Conservation (phyloP, 2,888 invertebrate species). For the Rosalia funebris region DNA sequence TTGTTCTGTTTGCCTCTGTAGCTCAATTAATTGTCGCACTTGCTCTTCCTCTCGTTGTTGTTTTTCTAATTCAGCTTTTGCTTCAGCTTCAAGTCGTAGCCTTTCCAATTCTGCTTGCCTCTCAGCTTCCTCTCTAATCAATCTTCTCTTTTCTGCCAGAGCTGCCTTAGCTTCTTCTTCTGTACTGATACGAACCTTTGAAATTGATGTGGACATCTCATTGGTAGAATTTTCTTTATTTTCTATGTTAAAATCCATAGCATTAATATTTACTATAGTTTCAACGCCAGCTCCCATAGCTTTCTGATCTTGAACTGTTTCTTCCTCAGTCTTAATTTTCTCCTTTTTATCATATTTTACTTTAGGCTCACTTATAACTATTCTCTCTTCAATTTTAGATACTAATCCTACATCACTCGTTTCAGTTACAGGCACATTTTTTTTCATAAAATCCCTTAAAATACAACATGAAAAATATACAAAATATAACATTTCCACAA, state of each 20-base stretch:
- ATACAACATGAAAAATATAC: not conserved
- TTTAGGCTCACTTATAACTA: not conserved
- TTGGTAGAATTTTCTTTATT: conserved; percentile 41
- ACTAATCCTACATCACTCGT: conserved; percentile 35
- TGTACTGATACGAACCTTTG: conserved; percentile 80
- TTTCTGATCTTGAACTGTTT: conserved; percentile 19
- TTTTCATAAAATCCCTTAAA: conserved; percentile 34
- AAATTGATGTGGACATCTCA: conserved; percentile 71
- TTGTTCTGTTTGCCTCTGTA: conserved; percentile 85
- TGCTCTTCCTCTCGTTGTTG: conserved; percentile 84
- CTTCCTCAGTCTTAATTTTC: conserved; percentile 29
- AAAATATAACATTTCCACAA: no score
- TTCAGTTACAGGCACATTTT: conserved; percentile 34
- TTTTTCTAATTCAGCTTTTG: conserved; percentile 77
- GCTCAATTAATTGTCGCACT: conserved; percentile 79
- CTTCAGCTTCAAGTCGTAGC: conserved; percentile 76
- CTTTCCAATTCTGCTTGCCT: conserved; percentile 87
- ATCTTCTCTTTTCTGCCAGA: conserved; percentile 85
- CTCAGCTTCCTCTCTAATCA: conserved; percentile 92
- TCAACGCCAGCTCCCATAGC: not conserved
- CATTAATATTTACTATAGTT: no score
- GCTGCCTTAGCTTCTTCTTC: conserved; percentile 95
- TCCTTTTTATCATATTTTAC: not conserved
- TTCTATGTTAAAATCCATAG: conserved; percentile 7
- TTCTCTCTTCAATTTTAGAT: conserved; percentile 11